These are phyloP conservation scores for Gerris lacustris DNA, from an alignment of 2,888 invertebrate genomes.

Conservation along the genomic window DNA sequence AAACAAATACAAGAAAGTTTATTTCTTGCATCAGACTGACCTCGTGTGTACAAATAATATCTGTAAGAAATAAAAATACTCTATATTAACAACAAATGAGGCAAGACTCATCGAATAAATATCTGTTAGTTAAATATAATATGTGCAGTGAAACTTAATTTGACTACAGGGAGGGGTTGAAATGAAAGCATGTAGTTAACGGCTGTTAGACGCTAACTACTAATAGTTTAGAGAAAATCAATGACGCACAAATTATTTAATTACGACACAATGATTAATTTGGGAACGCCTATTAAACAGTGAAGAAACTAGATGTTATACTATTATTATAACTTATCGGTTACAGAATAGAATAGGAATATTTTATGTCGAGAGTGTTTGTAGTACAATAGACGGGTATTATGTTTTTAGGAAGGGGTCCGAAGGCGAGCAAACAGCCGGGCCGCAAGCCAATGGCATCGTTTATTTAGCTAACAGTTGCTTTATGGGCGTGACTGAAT, in stretches of 20 bases:
- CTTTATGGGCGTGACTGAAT: slow-evolving; percentile 5
- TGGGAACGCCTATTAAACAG: neutral
- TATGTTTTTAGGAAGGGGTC: neutral
- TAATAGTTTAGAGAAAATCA: no score
- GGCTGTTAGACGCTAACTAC: neutral
- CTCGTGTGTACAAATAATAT: no score
- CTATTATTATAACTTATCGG: neutral
- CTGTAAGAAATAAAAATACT: no score
- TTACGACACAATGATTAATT: neutral
- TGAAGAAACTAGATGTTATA: neutral
- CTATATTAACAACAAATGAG: no score
- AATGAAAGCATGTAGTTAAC: neutral
- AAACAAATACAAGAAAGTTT: no score
- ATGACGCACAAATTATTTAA: neutral
- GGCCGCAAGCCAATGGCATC: neutral
- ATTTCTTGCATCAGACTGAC: no score
- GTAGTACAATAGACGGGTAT: neutral
- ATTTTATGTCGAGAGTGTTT: neutral
- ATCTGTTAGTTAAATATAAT: no score
- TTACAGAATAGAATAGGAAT: neutral
- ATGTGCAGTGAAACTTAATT: no score
- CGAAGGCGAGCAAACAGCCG: neutral
- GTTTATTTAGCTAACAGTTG: neutral
- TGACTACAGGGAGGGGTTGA: no score
- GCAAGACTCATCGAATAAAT: no score